Evolutionary conservation across 1,140 invertebrate genomes (phyloP), one percentile per base, ranked within the genome.

Genomic region (Anthonomus grandis): DNA sequence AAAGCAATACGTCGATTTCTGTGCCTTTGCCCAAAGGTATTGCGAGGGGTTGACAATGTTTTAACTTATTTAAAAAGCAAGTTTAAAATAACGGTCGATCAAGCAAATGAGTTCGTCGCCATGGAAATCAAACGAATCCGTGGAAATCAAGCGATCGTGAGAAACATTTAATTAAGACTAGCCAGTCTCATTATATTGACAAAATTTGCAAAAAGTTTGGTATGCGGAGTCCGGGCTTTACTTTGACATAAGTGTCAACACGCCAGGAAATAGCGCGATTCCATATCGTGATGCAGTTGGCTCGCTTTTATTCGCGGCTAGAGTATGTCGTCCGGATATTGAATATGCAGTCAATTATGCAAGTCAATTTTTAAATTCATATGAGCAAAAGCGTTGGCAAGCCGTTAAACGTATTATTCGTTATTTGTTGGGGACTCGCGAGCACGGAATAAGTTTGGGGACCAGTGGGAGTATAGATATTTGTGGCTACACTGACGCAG

Each of bases 401-500:
- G 64, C 64, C 22, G 70, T 68, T 1, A 71, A 75, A 57, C 57
- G 63, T 27, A 69, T 76, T 6, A 49, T 76, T 8, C 41, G 65
- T 27, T 76, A 77, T 55, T 39, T 81, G 6, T 75, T 73, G 53
- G 73, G 71, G 25, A 77, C 73, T 23, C 59, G 34, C 6, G 45
- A 75, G 46, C 42, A 60, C n/a, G 67, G 65, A 48, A 68, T 67
- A 21, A 42, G 45, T 23, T 60, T 62, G 53, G 57, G 41, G 34
- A 23, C 10, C 3, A 57, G 17, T 46, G 45, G 48, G 23, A 57
- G 50, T 21, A 21, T 12, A 18, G 21, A 46, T 1, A 18, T 58
- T 8, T 24, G 13, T 44, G 68, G 61, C 9, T 74, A 59, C 49
- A 64, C 61, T 55, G 71, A 76, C 62, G 68, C 73, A 10, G 69